Conservation (phyloP, 2,888 invertebrate species). For the Caenorhabditis uteleia region DNA sequence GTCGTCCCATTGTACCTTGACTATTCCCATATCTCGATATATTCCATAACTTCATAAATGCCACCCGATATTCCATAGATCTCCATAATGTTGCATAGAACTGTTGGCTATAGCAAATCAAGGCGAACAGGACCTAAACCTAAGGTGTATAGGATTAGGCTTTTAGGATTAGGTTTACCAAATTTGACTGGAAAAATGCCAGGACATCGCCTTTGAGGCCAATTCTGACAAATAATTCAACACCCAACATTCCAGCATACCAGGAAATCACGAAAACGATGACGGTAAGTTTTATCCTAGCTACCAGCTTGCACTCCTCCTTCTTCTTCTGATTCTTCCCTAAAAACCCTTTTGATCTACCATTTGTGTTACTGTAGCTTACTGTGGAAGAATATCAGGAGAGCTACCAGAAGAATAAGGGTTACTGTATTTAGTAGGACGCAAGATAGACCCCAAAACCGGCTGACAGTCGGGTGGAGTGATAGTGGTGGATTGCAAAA, state of each 20-base stretch:
- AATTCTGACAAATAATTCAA: slow-evolving; percentile 16
- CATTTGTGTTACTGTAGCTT: too few relatives aligned
- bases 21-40: too few relatives aligned
- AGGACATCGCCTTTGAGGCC: neutral
- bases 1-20: too few relatives aligned
- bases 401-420: neutral
- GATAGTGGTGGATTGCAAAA: slow-evolving; percentile 13
- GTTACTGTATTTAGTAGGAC: slow-evolving; percentile 3
- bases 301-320: neutral
- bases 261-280: slow-evolving; percentile 1
- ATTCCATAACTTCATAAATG: slow-evolving; percentile 25
- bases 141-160: neutral
- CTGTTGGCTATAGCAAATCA: slow-evolving; percentile 14
- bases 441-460: neutral
- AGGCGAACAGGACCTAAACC: neutral
- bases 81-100: slow-evolving; percentile 28
- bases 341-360: neutral
- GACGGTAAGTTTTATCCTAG: neutral
- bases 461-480: neutral
- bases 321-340: neutral
- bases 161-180: too few relatives aligned
- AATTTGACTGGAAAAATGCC: neutral
- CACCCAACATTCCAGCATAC: slow-evolving; percentile 23
- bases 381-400: slow-evolving; percentile 1
- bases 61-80: slow-evolving; percentile 23